These are phyloP conservation scores for Philereme transversata DNA, from an alignment of 2,888 invertebrate genomes.

Conservation along the genomic window DNA sequence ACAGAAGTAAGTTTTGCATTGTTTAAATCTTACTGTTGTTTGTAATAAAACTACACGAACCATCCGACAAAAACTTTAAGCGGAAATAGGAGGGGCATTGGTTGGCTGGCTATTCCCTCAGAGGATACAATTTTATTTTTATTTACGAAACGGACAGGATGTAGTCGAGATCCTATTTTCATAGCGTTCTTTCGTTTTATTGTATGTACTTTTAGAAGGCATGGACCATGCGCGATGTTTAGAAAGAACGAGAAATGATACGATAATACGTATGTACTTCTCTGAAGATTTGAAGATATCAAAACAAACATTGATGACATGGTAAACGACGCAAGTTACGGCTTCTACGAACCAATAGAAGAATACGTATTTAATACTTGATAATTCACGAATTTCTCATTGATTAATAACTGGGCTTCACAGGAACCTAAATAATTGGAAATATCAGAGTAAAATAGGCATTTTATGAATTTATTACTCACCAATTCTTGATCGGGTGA, in stretches of 20 bases:
- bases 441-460: not conserved
- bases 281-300: conserved; percentile 56
- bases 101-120: conserved; percentile 20
- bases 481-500: conserved; percentile 91
- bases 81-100: conserved; percentile 50
- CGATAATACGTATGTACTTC: conserved; percentile 29
- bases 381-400: not conserved
- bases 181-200: conserved; percentile 8
- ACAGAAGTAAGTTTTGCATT: not conserved
- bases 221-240: not conserved
- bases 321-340: conserved; percentile 64
- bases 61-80: conserved; percentile 36
- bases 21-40: not conserved
- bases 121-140: conserved; percentile 34
- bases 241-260: conserved; percentile 5
- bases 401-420: not conserved
- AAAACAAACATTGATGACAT: conserved; percentile 83
- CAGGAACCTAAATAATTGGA: not conserved
- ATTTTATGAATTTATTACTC: conserved; percentile 68
- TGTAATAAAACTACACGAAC: not conserved
- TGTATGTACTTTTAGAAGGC: not conserved
- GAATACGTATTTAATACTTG: conserved; percentile 2
- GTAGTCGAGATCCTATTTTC: conserved; percentile 27
- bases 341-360: conserved; percentile 15
- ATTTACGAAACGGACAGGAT: conserved; percentile 20